Conservation (phyloP, 2,113 vertebrate species). For the Leptosomus discolor region DNA sequence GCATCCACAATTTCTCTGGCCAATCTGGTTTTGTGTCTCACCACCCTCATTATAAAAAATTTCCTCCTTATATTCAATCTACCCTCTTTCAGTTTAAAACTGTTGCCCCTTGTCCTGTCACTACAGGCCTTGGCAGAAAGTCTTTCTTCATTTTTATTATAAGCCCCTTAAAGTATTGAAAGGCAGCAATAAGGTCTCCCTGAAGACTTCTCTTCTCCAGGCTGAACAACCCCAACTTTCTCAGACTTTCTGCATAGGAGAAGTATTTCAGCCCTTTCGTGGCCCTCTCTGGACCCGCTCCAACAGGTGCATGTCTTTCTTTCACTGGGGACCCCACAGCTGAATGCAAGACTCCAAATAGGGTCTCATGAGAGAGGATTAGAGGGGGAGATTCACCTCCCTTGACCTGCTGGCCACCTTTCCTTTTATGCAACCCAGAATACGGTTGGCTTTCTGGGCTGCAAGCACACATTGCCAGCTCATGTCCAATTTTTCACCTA, state of each 20-base stretch:
- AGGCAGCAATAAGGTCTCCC: not conserved
- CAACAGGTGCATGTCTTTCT: not conserved
- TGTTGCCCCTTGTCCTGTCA: not conserved
- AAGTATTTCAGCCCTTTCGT: not conserved
- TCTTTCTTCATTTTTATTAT: not conserved
- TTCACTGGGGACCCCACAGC: not conserved
- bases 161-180: not conserved
- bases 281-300: not conserved
- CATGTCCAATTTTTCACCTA: not conserved
- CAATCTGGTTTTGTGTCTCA: not conserved
- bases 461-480: not conserved
- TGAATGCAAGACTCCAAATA: not conserved
- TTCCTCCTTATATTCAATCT: not conserved
- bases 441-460: no score
- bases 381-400: not conserved
- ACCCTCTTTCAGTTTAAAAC: not conserved
- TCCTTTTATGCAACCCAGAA: not conserved
- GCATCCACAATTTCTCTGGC: not conserved
- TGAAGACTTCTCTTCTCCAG: not conserved
- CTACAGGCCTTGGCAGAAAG: not conserved
- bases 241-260: not conserved
- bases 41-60: not conserved
- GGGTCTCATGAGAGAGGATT: fast-evolving
- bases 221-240: not conserved
- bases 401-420: not conserved